These are phyloP conservation scores for Polypterus senegalus DNA, from an alignment of 2,113 vertebrate species.

Conservation along the genomic window DNA sequence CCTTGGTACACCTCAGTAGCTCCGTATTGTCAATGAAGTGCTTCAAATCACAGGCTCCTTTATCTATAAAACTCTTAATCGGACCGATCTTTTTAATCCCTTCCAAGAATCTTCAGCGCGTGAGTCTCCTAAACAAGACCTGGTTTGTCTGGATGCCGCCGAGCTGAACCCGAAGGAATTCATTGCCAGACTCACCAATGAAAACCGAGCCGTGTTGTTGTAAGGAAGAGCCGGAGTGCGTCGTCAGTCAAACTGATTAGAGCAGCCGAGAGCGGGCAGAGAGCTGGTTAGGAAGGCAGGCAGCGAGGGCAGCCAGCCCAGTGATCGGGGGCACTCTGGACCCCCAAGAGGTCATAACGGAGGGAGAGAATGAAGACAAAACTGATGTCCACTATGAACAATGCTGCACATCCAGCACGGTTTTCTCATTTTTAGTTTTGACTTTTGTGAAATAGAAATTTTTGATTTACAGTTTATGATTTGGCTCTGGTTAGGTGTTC, in stretches of 20 bases:
- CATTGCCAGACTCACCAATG: constrained; percentile 1
- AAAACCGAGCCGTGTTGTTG: background rate
- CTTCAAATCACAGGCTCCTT: constrained; percentile 26
- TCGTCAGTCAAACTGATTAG: background rate
- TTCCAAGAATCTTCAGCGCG: constrained; percentile 27
- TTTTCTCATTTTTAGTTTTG: too few relatives aligned
- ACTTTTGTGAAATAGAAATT: too few relatives aligned
- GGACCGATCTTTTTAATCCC: constrained; percentile 30
- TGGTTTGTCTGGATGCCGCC: constrained; percentile 26
- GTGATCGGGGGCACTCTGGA: too few relatives aligned
- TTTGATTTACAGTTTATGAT: too few relatives aligned
- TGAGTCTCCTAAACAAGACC: constrained; percentile 29
- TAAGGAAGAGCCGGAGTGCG: background rate
- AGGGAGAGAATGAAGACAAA: too few relatives aligned
- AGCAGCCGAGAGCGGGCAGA: background rate
- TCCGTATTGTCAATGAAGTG: constrained; percentile 20
- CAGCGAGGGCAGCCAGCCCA: too few relatives aligned
- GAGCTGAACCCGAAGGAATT: constrained; percentile 20
- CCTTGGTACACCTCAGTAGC: constrained; percentile 27
- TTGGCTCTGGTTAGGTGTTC: too few relatives aligned
- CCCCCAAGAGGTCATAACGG: too few relatives aligned
- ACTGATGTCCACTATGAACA: too few relatives aligned
- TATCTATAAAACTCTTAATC: constrained; percentile 27
- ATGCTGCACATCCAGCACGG: too few relatives aligned
- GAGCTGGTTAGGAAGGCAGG: background rate